Evolutionary conservation across 2,113 vertebrate species (phyloP), one percentile per base, ranked within the genome.

Genomic region (Lamprologus speciosus): DNA sequence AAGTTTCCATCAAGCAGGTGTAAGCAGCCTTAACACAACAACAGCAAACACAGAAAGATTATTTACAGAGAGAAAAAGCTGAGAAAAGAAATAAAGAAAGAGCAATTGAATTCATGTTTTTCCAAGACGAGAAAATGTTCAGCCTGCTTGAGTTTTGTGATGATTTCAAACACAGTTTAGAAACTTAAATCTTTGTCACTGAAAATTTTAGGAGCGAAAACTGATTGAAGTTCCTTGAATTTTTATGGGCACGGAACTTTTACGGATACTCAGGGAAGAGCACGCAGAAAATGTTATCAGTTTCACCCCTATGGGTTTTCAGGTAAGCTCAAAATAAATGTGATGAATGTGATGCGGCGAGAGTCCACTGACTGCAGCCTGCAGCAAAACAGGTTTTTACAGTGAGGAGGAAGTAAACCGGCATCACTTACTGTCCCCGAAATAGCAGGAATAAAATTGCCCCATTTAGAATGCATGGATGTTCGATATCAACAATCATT

Each of bases 401-500:
- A 81, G 78, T 6, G 9, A 83, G 82, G 89, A 83, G 88, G 78
- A 89, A 85, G 90, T 84, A 87, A 70, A 9, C 68, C 4, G 28
- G 31, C 81, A 80, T 82, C 91, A 17, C 57, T 85, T 84, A 82
- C 78, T 57, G 85, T 84, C 80, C 60, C 70, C 42, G 63, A 63
- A 93, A 88, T 19, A 82, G 82, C 83, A 31, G 19, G 50, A 84
- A 83, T 83, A 55, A 93, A 93, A 90, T 57, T 13, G 16, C 17
- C 17, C 88, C 78, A 50, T 86, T 95, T 84, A 86, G 90, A 87
- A 91, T 86, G 40, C 55, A 68, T 21, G 4, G 57, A 28, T 63
- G 81, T 88, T 93, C 90, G 87, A 93, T 88, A 88, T 58, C 83
- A 89, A 90, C 92, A 90, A 92, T 89, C 87, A 87, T 58, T 75